These are phyloP conservation scores for Silurus glanis DNA, from an alignment of 2,113 vertebrate species.

Conservation along the genomic window DNA sequence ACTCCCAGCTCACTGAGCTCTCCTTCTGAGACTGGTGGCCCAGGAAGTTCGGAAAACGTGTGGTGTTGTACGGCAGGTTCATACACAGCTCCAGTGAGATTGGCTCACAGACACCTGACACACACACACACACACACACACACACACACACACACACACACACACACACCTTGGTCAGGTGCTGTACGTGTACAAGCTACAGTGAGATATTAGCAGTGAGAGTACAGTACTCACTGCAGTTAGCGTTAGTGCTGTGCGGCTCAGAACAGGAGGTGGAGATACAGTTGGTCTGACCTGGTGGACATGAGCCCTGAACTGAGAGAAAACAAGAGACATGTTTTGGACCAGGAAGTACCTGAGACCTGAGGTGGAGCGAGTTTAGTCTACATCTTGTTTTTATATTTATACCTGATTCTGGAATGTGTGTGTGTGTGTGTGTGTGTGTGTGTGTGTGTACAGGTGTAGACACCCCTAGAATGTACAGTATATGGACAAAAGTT, in stretches of 20 bases:
- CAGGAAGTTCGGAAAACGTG: slow-evolving; percentile 88
- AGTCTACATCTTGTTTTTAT: no score
- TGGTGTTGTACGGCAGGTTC: slow-evolving; percentile 93
- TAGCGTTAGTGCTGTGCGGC: slow-evolving; percentile 64
- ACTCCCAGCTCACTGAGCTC: slow-evolving; percentile 93
- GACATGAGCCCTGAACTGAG: slow-evolving; percentile 77
- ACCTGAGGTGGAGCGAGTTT: no score
- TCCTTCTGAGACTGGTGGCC: slow-evolving; percentile 90
- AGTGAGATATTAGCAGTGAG: background rate
- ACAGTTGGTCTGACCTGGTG: slow-evolving; percentile 79
- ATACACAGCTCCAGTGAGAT: slow-evolving; percentile 92
- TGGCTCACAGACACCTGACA: slow-evolving; percentile 79
- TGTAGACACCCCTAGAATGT: no score
- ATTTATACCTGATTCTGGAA: no score
- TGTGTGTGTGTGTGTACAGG: no score
- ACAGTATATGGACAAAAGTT: no score
- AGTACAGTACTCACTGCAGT: slow-evolving; percentile 82
- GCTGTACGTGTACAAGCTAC: background rate
- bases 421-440: no score
- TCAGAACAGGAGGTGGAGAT: slow-evolving; percentile 74
- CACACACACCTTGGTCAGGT: background rate
- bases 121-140: slow-evolving; percentile 37
- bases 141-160: slow-evolving; percentile 8
- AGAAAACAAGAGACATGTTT: slow-evolving; percentile 14
- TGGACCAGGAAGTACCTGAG: no score